Evolutionary conservation across 2,888 invertebrate genomes (phyloP).

Genomic region (Tetragnatha montana): DNA sequence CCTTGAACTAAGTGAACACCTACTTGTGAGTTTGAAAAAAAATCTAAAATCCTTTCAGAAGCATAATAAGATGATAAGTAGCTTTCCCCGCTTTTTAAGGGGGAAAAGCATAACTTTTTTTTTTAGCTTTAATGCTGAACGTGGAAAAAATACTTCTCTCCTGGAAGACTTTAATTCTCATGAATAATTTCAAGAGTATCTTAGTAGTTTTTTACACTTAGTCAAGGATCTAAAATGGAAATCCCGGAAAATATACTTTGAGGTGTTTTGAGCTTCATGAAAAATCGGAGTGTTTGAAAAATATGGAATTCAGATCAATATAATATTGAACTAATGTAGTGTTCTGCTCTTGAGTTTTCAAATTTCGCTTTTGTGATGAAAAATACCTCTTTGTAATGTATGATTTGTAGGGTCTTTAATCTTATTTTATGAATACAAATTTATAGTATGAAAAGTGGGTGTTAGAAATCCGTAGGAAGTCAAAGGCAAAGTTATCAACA

Average conservation of each 20-base stretch:
- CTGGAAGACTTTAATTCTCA: background rate
- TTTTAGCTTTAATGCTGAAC: background rate
- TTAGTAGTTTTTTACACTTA: background rate
- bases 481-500: too few species aligned
- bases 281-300: background rate
- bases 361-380: background rate
- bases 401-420: too few species aligned
- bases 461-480: too few species aligned
- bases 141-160: background rate
- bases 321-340: background rate
- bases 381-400: too few species aligned
- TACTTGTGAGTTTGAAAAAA: background rate
- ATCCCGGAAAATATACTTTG: background rate
- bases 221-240: slow-evolving; percentile 1
- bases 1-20: background rate
- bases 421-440: too few species aligned
- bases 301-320: background rate
- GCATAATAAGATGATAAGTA: background rate
- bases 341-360: background rate
- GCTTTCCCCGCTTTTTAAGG: background rate
- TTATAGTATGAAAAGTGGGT: too few species aligned
- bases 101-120: background rate
- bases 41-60: background rate
- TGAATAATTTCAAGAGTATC: background rate
- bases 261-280: background rate